Evolutionary conservation across 2,797 vertebrate genomes (phyloP).

Genomic region (Myotis vivesi): DNA sequence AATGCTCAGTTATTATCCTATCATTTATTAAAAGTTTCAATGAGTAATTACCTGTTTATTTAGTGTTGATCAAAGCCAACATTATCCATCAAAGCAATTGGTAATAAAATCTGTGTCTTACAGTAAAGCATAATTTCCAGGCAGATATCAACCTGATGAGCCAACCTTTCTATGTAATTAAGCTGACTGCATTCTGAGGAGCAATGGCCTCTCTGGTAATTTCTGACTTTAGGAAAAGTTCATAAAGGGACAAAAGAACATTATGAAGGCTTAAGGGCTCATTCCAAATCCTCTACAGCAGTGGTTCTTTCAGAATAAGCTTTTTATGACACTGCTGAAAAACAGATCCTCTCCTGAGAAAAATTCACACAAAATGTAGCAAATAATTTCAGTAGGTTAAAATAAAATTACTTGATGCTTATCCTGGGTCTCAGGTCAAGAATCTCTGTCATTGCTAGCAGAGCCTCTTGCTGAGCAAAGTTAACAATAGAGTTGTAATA

Average conservation of each 20-base stretch:
- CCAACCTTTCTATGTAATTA: background rate
- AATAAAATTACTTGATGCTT: background rate
- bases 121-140: background rate
- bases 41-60: background rate
- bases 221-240: conserved; percentile 4
- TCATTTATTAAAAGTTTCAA: background rate
- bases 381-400: background rate
- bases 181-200: background rate
- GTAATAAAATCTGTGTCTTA: background rate
- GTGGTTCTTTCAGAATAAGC: background rate
- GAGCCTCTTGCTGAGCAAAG: background rate
- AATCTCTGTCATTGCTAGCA: background rate
- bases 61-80: background rate
- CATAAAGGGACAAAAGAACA: background rate
- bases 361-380: background rate
- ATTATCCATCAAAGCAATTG: background rate
- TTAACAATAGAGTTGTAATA: background rate
- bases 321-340: background rate
- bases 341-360: background rate
- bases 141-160: background rate
- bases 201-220: background rate
- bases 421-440: background rate
- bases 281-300: background rate
- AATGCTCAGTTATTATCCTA: background rate
- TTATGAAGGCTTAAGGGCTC: background rate